Evolutionary conservation across 2,888 invertebrate genomes (phyloP).

Genomic region (Sarcophaga subvicina): DNA sequence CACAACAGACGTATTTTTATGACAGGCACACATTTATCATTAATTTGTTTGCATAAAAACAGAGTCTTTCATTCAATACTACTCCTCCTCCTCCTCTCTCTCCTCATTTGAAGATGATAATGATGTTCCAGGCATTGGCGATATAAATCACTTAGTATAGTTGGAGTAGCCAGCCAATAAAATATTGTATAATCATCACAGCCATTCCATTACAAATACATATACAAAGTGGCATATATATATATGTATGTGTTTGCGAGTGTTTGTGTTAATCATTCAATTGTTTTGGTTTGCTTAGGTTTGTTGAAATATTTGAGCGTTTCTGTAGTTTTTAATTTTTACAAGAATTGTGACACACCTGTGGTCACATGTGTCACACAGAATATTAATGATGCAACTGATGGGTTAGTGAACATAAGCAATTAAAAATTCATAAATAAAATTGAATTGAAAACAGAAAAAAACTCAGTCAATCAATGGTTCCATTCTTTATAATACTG

Average conservation of each 20-base stretch:
- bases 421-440: conserved; percentile 69
- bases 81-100: too few species aligned
- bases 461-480: conserved; percentile 38
- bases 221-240: too few species aligned
- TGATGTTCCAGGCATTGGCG: conserved; percentile 17
- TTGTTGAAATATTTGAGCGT: conserved; percentile 41
- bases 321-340: conserved; percentile 43
- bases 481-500: background rate
- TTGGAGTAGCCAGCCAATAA: background rate
- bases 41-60: conserved; percentile 48
- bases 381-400: conserved; percentile 61
- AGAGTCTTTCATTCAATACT: too few species aligned
- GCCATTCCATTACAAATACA: background rate
- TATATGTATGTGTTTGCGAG: background rate
- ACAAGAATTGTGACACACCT: conserved; percentile 70
- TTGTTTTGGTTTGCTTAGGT: background rate
- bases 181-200: background rate
- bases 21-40: conserved; percentile 66
- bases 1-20: conserved; percentile 60
- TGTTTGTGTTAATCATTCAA: conserved; percentile 7
- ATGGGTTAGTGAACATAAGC: conserved; percentile 26
- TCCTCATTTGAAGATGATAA: background rate
- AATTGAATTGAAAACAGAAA: conserved; percentile 44
- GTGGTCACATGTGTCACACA: conserved; percentile 52
- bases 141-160: conserved; percentile 40